Base-by-base conservation (phyloP, 2,888 invertebrate species). In the Suillia variegata region DNA sequence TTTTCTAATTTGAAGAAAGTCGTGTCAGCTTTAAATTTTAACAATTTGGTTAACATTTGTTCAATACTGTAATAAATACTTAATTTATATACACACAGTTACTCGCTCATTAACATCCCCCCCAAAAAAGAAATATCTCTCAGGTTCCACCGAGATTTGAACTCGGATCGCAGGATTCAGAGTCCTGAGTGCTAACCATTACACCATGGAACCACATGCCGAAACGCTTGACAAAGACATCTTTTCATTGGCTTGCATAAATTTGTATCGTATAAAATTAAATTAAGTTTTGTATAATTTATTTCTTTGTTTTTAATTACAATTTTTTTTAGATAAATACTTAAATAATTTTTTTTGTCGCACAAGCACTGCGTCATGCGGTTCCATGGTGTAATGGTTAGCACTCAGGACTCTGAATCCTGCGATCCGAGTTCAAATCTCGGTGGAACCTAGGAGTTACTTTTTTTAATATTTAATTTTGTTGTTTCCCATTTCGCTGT, bases 141-240 rank as follows among this genome's bases (percentile, higher is more conserved):
- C 54, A 81, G 81, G 81, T 81, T 75, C 80, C 80, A 80, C 82
- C 82, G 82, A 82, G 82, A 82, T 78, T 82, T 82, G 81, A 82
- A 82, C 81, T 82, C 81, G 81, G 82, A 78, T 82, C 80, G 79
- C 82, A 79, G 82, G 82, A 82, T 82, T 82, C 82, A 82, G 80
- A 82, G 84, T 84, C 84, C 84, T 82, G 82, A 83, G 83, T 84
- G 83, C 83, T 84, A 82, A 84, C 84, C 83, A 82, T 83, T 84
- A 84, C 83, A 84, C 83, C 83, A 84, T 83, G 83, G 83, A 80
- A 83, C 83, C 83, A 54, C 50, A 12, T 64, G 20, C 53, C 47
- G 6, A 26, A 26, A 5, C 26, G 10, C 26, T 26, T 26, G 26
- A 10, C 26, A 26, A 26, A n/a, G n/a, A n/a, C n/a, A n/a, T n/a